Percentiles rank a stretch among this genome's conserved stretches.
These are phyloP conservation scores for Apodemia duryi DNA, from an alignment of 2,888 invertebrate species.

Conservation along the genomic window DNA sequence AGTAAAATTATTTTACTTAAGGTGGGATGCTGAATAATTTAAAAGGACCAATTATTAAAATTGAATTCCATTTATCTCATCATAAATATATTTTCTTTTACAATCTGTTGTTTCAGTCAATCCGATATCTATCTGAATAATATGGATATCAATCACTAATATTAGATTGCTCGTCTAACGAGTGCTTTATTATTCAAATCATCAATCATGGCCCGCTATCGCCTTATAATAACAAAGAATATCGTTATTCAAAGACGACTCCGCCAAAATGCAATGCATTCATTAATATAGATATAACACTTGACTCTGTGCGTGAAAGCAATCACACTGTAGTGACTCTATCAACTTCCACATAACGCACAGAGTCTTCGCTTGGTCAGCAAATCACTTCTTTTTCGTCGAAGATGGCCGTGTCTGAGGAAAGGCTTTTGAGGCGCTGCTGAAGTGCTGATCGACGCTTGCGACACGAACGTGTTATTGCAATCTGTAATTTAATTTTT, in stretches of 20 bases:
- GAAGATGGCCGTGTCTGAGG: slow-evolving; percentile 90
- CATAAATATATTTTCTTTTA: neutral
- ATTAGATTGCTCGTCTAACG: slow-evolving; percentile 9
- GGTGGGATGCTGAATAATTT: no score
- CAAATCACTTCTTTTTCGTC: slow-evolving; percentile 94
- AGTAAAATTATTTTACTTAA: no score
- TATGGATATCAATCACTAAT: slow-evolving; percentile 1
- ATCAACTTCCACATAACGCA: slow-evolving; percentile 94
- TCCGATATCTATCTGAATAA: neutral
- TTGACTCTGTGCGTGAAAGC: slow-evolving; percentile 62
- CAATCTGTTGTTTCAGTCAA: neutral
- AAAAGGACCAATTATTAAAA: no score
- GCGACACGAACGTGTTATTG: slow-evolving; percentile 77
- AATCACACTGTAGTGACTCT: slow-evolving; percentile 94
- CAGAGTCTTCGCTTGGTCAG: slow-evolving; percentile 98
- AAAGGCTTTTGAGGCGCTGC: slow-evolving; percentile 88
- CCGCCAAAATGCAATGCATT: slow-evolving; percentile 21
- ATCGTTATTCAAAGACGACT: slow-evolving; percentile 10
- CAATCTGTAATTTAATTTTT: slow-evolving; percentile 46
- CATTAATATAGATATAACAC: slow-evolving; percentile 23
- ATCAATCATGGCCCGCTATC: neutral
- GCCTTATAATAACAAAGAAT: neutral
- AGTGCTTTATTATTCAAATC: slow-evolving; percentile 2
- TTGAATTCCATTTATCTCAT: no score
- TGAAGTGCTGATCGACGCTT: slow-evolving; percentile 88